Base-by-base conservation (phyloP, 1,140 invertebrate species). In the Medauroidea extradentata region DNA sequence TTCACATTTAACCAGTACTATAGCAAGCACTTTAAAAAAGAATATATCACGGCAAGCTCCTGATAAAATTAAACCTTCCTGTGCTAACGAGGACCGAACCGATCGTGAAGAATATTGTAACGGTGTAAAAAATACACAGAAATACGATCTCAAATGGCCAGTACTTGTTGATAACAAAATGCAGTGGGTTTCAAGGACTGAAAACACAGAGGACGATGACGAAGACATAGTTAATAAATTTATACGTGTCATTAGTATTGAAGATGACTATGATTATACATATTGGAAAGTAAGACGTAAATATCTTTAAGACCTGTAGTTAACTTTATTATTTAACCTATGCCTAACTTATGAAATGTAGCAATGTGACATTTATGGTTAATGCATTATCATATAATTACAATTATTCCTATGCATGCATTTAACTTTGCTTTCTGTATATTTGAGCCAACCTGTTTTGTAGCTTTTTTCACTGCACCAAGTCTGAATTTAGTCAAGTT, bases 201-300 rank as follows among this genome's bases (percentile, higher is more conserved):
- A 70, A 38, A 60, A 53, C 42, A 57, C 50, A n/a, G 59, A 73
- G 2, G 71, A 75, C 43, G 74, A 79, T 49, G 75, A 79, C 57
- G 74, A 78, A 41, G 79, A 85, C 71, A 80, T 88, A 66, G 75
- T 86, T 63, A 83, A 87, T 63, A 82, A 81, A 70, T 88, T 87
- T 78, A 80, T 83, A 64, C 78, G 77, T 65, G 83, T 86, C 60
- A 79, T 84, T 57, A 72, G 75, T 63, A 74, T 82, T 60, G 70
- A 78, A 62, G 66, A 67, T 53, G 59, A 67, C n/a, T n/a, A 34
- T 34, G 29, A 7, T 24, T 27, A 44, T 19, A 11, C 53, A 1
- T 23, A 29, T 16, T 13, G 14, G 11, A n/a, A 55, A 55, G 53
- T 55, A 55, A 55, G 53, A 55, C 7, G 29, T 11, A 34, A 11